These are phyloP conservation scores for Plectropomus leopardus DNA, from an alignment of 2,113 vertebrate genomes.

Conservation along the genomic window DNA sequence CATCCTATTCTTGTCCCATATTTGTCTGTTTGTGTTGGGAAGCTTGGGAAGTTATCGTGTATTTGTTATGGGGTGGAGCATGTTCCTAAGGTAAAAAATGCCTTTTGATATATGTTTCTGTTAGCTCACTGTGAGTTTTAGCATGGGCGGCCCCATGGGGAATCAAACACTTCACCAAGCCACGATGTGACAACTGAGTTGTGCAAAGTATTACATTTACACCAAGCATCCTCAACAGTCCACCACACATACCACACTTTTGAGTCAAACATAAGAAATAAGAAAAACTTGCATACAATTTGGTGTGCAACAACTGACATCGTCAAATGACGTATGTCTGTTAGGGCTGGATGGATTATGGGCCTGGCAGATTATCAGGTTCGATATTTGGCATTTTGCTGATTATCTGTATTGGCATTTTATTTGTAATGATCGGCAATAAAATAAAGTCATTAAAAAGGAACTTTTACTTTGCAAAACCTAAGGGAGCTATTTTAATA, in stretches of 20 bases:
- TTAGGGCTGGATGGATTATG: no score
- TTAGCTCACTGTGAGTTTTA: background rate
- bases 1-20: background rate
- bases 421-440: no score
- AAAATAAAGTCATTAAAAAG: no score
- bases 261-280: background rate
- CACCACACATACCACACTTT: background rate
- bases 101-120: background rate
- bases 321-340: no score
- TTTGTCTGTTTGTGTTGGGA: background rate
- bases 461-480: no score
- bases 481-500: no score
- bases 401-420: no score
- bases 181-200: background rate
- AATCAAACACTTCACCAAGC: slow-evolving; percentile 5
- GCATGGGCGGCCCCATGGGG: slow-evolving; percentile 4
- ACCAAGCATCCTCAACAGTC: slow-evolving; percentile 16
- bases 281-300: no score
- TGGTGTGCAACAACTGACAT: no score
- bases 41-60: background rate
- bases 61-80: background rate
- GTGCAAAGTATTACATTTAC: slow-evolving; percentile 5
- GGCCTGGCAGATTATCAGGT: no score
- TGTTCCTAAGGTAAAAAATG: background rate
- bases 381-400: no score